Base-by-base conservation (phyloP, 1,140 invertebrate species). In the Zaprionus kolodkinae region DNA sequence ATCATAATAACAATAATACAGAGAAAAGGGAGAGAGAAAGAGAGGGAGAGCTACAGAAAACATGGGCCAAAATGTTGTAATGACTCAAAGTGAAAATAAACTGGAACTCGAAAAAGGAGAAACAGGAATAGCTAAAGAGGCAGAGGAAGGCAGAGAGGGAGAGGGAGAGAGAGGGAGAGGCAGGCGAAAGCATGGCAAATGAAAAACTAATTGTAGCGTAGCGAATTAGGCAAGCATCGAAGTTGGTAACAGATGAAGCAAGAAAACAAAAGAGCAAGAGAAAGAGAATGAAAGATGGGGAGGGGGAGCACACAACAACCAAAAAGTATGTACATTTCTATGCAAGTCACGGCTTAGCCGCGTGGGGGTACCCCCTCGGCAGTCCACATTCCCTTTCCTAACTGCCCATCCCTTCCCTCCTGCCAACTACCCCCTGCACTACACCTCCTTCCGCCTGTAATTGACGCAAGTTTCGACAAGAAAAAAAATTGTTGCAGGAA, bases 171-270 rank as follows among this genome's bases (percentile, higher is more conserved):
- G 17, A 27, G 55, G 40, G 13, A 17, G 50, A 45, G 48, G 66
- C 48, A 50, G 48, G 25, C 27, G 50, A 72, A 61, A 68, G 73
- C 80, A 88, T 76, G 78, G 80, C 77, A 87, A 87, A 87, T 88
- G 85, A 88, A 88, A 76, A 88, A 89, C 85, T 89, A 88, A 88
- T 88, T 88, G 85, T 89, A 89, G 81, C 85, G 81, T 81, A 73
- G 78, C 85, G 85, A 88, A 89, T 88, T 78, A 88, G 80, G 55
- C 80, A 80, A 77, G 70, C 76, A 66, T 71, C 84, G 70, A 80
- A 81, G 79, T 84, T 89, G 73, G 62, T 60, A 71, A 38, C 59
- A 35, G 75, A 50, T 54, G 72, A 69, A 70, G 74, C 59, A 48
- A 40, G 43, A 66, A 50, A 66, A n/a, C 15, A 77, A 84, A 66